phyloP scores from a whole-genome alignment of 2,113 vertebrate genomes.

The Amblyornis subalaris region DNA sequence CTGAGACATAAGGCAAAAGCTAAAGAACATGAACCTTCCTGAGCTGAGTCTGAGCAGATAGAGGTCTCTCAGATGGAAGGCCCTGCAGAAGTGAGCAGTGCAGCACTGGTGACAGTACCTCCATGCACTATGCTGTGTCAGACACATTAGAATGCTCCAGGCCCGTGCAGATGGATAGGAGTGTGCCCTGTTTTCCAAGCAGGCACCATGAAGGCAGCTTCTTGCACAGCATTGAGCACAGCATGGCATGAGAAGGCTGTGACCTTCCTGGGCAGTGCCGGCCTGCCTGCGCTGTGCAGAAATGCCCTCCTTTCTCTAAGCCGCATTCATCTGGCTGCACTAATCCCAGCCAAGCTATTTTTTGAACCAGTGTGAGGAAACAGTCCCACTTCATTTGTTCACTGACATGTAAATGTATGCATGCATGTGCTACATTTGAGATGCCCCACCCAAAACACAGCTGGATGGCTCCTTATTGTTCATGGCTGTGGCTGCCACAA shows the following conservation, averaged over 20 bases:
- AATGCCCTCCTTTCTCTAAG: background rate
- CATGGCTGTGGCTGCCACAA: background rate
- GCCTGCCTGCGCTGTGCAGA: background rate
- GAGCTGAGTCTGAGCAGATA: background rate
- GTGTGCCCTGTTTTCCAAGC: background rate
- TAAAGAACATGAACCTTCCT: background rate
- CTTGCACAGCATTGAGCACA: background rate
- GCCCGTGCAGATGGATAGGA: background rate
- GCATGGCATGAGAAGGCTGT: fast-evolving
- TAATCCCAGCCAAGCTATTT: background rate
- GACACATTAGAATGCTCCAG: background rate
- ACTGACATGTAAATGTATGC: background rate
- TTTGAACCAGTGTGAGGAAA: background rate
- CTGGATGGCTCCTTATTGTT: background rate
- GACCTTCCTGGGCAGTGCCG: background rate
- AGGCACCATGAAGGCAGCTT: background rate
- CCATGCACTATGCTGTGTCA: background rate
- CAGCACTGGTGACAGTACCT: background rate
- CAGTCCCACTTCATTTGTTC: background rate
- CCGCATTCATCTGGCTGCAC: background rate
- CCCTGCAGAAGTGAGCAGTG: background rate
- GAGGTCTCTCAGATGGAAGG: background rate
- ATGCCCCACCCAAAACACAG: fast-evolving
- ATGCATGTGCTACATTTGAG: background rate
- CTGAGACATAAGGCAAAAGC: background rate